Base-by-base conservation (phyloP, 2,888 invertebrate species). In the Drosophila ochracea region DNA sequence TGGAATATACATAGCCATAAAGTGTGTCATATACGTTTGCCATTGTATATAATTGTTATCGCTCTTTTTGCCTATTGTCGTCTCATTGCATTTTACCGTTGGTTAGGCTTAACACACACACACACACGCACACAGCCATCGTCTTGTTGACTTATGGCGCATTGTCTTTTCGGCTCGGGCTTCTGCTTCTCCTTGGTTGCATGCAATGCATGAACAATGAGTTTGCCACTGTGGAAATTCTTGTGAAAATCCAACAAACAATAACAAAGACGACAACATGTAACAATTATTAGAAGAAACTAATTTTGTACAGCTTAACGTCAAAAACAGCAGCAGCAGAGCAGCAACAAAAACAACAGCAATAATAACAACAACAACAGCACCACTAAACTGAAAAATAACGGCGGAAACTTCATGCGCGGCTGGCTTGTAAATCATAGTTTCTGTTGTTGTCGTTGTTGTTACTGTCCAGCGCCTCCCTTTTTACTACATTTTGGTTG, bases 321-420 rank as follows among this genome's bases (percentile, higher is more conserved):
- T 25, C 21, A 37, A 31, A 55, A 19, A 19, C 52, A 52, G 4
- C 33, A 47, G 21, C 59, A 69, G 21, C 50, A 55, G 47, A 47
- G 28, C 58, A 64, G 21, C 55, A 50, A 31, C 25, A 39, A 30
- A 33, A 43, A 16, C 13, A 35, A 4, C 28, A 52, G 13, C 4
- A 49, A 5, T 1, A 39, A 58, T 2, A 49, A 16, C 5, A 43
- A 30, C 55, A 33, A 58, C 4, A 49, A 9, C 4, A 30, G 11
- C 30, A 31, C 11, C n/a, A 52, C 11, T 30, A 66, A 35, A 25
- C 65, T 57, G 19, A 43, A 55, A 76, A 71, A 70, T 78, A 78
- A 78, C 80, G 77, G 84, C 84, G 87, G 84, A 86, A 86, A 80
- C 68, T 86, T 84, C 76, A 87, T 82, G 84, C 82, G 41, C 77